Base-by-base conservation (phyloP, 2,113 vertebrate genomes). In the Lipophrys pholis region DNA sequence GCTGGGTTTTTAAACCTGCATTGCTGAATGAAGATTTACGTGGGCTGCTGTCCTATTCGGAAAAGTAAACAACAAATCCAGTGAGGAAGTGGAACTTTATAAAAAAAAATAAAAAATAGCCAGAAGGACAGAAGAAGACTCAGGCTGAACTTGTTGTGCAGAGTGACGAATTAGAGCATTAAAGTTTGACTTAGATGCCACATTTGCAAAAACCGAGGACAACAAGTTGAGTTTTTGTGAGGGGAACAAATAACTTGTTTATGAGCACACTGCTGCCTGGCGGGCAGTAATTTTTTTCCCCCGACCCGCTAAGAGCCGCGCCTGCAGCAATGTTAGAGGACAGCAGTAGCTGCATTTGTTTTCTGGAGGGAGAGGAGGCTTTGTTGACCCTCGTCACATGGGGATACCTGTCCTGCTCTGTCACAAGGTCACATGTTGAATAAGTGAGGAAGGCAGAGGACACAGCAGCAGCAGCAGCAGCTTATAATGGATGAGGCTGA, bases 1-100 rank as follows among this genome's bases (percentile, higher is more conserved):
- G 57, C 53, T 12, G 2, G 62, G 66, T 8, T 65, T 61, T 68
- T 73, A 81, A 84, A 82, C 21, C 79, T 68, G 70, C 78, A 73
- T 80, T 80, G 64, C 83, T 64, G 46, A 65, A 36, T 53, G 17
- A 65, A 40, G 63, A 59, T 17, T 69, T 42, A 15, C 3, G 17
- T 41, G 43, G 80, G 64, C 40, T 69, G 68, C 46, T 49, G 36
- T 50, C 49, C 69, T 82, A 5, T 6, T 15, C 56, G 45, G 63
- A 56, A 65, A 80, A 63, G 17, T 7, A 8, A 59, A 68, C 61
- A 59, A 68, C 61, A 12, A 6, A 76, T 3, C 8, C 65, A 56
- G 55, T 7, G 60, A 83, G 63, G 65, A 76, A 83, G 69, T 77
- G 43, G 36, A 76, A 73, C 72, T 63, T 71, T 36, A 51, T 60